Base-by-base conservation (phyloP, 2,797 vertebrate genomes). In the Schizothorax lantsangensis region DNA sequence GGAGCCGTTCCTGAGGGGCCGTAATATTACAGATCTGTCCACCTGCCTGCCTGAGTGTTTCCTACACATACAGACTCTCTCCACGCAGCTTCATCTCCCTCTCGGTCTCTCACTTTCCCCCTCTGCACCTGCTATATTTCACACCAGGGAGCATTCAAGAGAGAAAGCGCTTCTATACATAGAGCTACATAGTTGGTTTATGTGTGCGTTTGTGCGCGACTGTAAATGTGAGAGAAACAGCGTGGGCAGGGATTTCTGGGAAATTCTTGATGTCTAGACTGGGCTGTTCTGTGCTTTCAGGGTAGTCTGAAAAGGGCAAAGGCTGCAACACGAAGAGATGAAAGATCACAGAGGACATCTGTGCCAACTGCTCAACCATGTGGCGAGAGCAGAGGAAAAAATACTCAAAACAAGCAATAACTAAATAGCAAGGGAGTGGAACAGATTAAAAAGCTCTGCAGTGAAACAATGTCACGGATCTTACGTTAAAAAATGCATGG, bases 321-420 rank as follows among this genome's bases (percentile, higher is more conserved):
- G 43, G 43, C 73, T 40, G 19, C 47, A 17, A 68, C n/a, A 26
- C 8, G 33, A 78, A 30, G 59, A 47, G 43, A 64, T 75, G 57
- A 49, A 30, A 84, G 72, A 77, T 66, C 57, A 26, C 40, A 66
- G 72, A 66, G 57, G 83, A 68, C 17, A 74, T 64, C 33, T 68
- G 33, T 38, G 43, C 43, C 23, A 64, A 52, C 83, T 77, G 21
- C 23, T 77, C 45, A 38, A 68, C 43, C 83, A 77, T 40, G 59
- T 84, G 45, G 73, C 4, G 19, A 52, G 45, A 84, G 43, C 45
- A n/a, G 14, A 68, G 15, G 45, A 36, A 36, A 38, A 84, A 84
- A 77, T 26, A 77, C 36, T 77, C 21, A 54, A 74, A 62, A 64
- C 71, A 74, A 62, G 69, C 69, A 74, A n/a, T 47, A n/a, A 84